Base-by-base conservation (phyloP, 1,140 invertebrate genomes). In the Bombus superbus region DNA sequence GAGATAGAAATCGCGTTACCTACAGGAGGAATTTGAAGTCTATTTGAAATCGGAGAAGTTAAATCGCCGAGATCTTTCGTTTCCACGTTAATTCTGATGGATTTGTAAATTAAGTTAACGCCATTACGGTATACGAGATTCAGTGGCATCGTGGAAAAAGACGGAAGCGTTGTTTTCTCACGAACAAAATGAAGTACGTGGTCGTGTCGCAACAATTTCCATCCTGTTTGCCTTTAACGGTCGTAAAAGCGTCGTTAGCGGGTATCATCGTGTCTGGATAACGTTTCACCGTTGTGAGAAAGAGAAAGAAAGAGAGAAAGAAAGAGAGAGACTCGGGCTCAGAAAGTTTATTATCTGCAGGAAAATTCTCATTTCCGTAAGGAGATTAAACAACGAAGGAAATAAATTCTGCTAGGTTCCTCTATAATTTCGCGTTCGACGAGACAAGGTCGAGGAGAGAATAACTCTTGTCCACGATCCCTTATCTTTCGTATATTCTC, bases 341-440 rank as follows among this genome's bases (percentile, higher is more conserved):
- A 2, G 44, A 22, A 40, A 59, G 28, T 69, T 53, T 40, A 40
- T 57, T 68, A 53, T n/a, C 47, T 32, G 1, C 22, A 53, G 44
- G 79, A 81, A 81, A 81, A 81, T 81, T 40, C 32, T 81, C 66
- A 71, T 81, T 71, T 81, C 79, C 79, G 15, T 11, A 18, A 22
- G 66, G 35, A 71, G 66, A 71, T 71, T 71, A 71, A 71, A 57
- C 79, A 57, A 81, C 2, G 68, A 81, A 69, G 66, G 66, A 81
- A 81, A 81, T 71, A 71, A 81, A 81, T 71, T 71, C 44, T 18
- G 28, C 44, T 5, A 6, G 35, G 42, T 11, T 35, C 0, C 42
- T 4, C 64, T 69, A 69, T 38, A 53, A 80, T 80, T 35, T 69
- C 25, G 28, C 32, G 64, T 69, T 80, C 44, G 64, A 80, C 44